Evolutionary conservation across 2,888 invertebrate genomes (phyloP), one percentile per base, ranked within the genome.

Genomic region (Drosophila meridiana): DNA sequence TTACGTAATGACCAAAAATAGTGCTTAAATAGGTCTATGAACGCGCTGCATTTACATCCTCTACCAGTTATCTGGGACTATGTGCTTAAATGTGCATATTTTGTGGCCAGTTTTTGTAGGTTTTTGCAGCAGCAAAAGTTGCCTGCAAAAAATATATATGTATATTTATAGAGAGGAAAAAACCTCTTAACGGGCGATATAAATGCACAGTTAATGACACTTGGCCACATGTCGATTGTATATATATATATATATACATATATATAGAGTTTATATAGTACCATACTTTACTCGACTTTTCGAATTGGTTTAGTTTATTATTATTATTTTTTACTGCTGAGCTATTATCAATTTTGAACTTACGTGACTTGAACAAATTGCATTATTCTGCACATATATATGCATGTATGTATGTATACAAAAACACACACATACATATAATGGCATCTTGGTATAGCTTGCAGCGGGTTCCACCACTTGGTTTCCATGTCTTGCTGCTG

Each of bases 341-440:
- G 52, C 72, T 69, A 69, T 89, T 55, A 90, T 88, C 86, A 84
- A 76, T 89, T 81, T 81, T 77, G 62, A 72, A 71, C 72, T 84
- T 90, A 87, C 87, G 90, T 87, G 87, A 87, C 87, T 90, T 72
- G 71, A 67, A 73, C 80, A 73, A 83, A 84, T 66, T 82, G 84
- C 85, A 73, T 64, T 82, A 79, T 79, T 79, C 72, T 68, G 80
- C 71, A 74, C 71, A 85, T 76, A 69, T 26, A 34, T 43, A 13
- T 9, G 20, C 26, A 13, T 40, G 38, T 42, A 50, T 30, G 40
- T 26, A 58, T 20, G 14, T 61, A 7, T 7, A 36, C 3, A 58
- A 6, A 14, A 6, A n/a, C 20, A 32, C 13, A 38, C 30, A 45
- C 42, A 14, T 47, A 38, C 36, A 45, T 53, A 55, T 40, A 61